A percentile compares a stretch with the other conserved stretches of the same genome.
Evolutionary conservation across 2,888 invertebrate species (phyloP).

Genomic region (Sphaerophoria rueppellii): DNA sequence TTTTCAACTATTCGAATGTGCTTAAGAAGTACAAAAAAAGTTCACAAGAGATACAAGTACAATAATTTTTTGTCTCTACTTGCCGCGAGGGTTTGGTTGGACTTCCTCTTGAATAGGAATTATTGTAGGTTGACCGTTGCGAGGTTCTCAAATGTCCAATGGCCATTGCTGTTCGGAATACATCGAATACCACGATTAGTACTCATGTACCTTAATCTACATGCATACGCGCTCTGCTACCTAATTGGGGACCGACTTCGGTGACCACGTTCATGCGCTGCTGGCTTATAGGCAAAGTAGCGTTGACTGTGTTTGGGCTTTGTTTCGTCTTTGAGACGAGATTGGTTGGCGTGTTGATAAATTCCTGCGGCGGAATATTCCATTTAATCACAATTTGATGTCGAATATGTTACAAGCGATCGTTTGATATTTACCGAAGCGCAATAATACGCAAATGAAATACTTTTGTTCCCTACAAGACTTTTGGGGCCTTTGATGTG

Average conservation of each 20-base stretch:
- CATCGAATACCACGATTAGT: slow-evolving; percentile 63
- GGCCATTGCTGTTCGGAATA: slow-evolving; percentile 47
- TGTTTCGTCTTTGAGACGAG: slow-evolving; percentile 25
- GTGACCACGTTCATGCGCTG: slow-evolving; percentile 40
- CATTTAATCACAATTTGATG: slow-evolving; percentile 72
- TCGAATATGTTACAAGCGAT: slow-evolving; percentile 61
- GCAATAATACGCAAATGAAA: slow-evolving; percentile 58
- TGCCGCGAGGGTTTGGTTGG: slow-evolving; percentile 29
- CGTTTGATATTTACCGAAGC: slow-evolving; percentile 71
- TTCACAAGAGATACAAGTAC: slow-evolving; percentile 26
- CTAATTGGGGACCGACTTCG: slow-evolving; percentile 66
- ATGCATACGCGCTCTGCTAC: slow-evolving; percentile 59
- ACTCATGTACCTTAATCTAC: slow-evolving; percentile 60
- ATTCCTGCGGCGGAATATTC: slow-evolving; percentile 67
- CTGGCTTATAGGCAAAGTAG: slow-evolving; percentile 32
- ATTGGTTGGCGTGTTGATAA: slow-evolving; percentile 58
- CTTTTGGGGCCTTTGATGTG: slow-evolving; percentile 16
- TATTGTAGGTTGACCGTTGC: slow-evolving; percentile 7
- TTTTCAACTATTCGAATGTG: not conserved
- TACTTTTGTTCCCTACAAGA: slow-evolving; percentile 10
- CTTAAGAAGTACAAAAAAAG: slow-evolving; percentile 37
- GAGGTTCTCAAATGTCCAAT: slow-evolving; percentile 38
- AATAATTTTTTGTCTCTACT: not conserved
- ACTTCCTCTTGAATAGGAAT: slow-evolving; percentile 32
- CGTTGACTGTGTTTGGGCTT: slow-evolving; percentile 33